Base-by-base conservation (phyloP, 2,797 vertebrate genomes). In the Crenuchus spilurus region DNA sequence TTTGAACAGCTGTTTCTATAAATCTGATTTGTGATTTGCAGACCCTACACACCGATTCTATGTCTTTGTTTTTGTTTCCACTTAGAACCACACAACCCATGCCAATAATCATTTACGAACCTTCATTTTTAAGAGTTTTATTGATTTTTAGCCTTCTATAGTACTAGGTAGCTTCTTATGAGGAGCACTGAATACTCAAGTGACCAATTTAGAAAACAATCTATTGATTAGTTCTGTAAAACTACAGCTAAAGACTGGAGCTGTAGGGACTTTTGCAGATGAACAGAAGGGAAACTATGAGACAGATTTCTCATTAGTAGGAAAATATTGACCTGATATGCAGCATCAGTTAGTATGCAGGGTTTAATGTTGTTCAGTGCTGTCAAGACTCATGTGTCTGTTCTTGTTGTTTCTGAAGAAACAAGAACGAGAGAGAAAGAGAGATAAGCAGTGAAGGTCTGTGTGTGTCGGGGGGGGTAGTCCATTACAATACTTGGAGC, bases 311-410 rank as follows among this genome's bases (percentile, higher is more conserved):
- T 42, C 13, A 26, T 44, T 63, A 63, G 28, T 24, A 44, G 16
- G 39, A 63, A 30, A 28, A 30, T 30, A 31, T 11, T 46, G 60
- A 41, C 4, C 16, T 44, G 61, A 24, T 7, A 14, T 62, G 16
- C 35, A 62, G 14, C 18, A 61, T 41, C 37, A n/a, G 13, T 39
- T 61, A 35, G 76, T 72, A 58, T 86, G 79, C 79, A 83, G 85
- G 83, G 88, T 82, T 84, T 70, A 39, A 61, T 39, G 4, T 22
- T 60, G 35, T 26, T 60, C 55, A 4, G 20, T 37, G 33, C 37
- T 13, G 13, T 63, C 24, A 86, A 87, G 79, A 76, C 61, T 76
- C 76, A 77, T 64, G 35, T 82, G 80, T 76, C 66, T 41, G 42
- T 74, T n/a, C n/a, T n/a, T n/a, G n/a, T n/a, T n/a, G 71, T 79